Base-by-base conservation (phyloP, 2,797 vertebrate species). In the Galagoides demidoff region DNA sequence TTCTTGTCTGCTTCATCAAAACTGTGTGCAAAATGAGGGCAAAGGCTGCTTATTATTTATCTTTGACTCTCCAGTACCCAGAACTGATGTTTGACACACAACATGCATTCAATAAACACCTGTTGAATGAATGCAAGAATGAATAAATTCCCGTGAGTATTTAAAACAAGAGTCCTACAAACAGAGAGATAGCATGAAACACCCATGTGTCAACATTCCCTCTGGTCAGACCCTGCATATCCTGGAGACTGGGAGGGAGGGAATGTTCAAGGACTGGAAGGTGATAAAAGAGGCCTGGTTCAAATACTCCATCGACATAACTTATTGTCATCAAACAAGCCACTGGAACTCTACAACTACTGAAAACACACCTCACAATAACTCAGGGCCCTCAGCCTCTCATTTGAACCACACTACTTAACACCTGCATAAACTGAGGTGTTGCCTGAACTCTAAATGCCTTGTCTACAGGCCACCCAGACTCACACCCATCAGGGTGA, bases 151-250 rank as follows among this genome's bases (percentile, higher is more conserved):
- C 22, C 4, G 9, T 31, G 64, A 92, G 57, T 64, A 71, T 85
- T 94, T 87, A 82, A 95, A 96, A 78, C 17, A 70, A 93, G 76
- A 83, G 49, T 87, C 76, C 89, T 77, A 43, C 64, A 85, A 85
- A 74, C 10, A 92, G 37, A 93, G 64, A 92, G 63, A 74, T 55
- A 90, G 16, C 63, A 81, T 64, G 34, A 25, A 90, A 76, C 16
- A 88, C 93, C 22, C 78, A 89, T 49, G 52, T 89, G 45, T 83
- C 83, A 90, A 85, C 68, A 93, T 66, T 86, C 68, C 27, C 39
- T 92, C 81, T 70, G 86, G 4, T 86, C 63, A 29, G 27, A 95
- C 85, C 29, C 77, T 71, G 16, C 29, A 92, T 43, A 94, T 79
- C 68, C 71, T 82, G 90, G n/a, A 74, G n/a, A 61, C 25, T 52